Evolutionary conservation across 2,797 vertebrate genomes (phyloP), one percentile per base, ranked within the genome.

Genomic region (Acrocephalus scirpaceus): DNA sequence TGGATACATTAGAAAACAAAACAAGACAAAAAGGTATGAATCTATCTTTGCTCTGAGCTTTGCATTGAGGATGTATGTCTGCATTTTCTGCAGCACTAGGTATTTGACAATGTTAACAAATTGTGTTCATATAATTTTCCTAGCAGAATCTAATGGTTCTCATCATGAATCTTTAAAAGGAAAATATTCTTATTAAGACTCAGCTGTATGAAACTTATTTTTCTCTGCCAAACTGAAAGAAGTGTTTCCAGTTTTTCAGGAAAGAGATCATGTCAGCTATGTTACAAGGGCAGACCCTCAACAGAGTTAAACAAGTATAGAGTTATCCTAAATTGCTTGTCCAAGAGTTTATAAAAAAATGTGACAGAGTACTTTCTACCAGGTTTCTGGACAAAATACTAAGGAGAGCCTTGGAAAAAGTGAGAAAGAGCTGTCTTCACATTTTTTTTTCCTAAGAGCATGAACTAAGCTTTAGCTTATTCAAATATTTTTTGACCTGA

Each of bases 101-200:
- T 60, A 45, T 71, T 92, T 94, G 77, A 89, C 82, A 70, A 51
- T 50, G n/a, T 69, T 85, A 89, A 71, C 44, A 78, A 72, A 86
- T 71, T 69, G 30, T 38, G 60, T 92, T 82, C 30, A 2, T 95
- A 70, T 85, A 54, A 86, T 67, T 90, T 74, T 56, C 70, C 42
- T 81, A 74, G 40, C 8, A 45, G 60, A 80, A 93, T 94, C 23
- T 87, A 84, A 81, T 90, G 57, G 53, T 71, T 77, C 67, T 73
- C 13, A 51, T 93, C 58, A 93, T 94, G 78, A 95, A 95, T 96
- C 61, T 95, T 96, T 97, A 93, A 94, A 94, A 77, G 42, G 66
- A 82, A 90, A 71, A 86, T 84, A 75, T 42, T 82, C 25, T 72
- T 95, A 79, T 89, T 95, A 86, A 84, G 53, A 62, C 66, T 78